A percentile compares a stretch with the other conserved stretches of the same genome.
Conservation (phyloP, 1,140 invertebrate species). For the Drosophila nasuta region DNA sequence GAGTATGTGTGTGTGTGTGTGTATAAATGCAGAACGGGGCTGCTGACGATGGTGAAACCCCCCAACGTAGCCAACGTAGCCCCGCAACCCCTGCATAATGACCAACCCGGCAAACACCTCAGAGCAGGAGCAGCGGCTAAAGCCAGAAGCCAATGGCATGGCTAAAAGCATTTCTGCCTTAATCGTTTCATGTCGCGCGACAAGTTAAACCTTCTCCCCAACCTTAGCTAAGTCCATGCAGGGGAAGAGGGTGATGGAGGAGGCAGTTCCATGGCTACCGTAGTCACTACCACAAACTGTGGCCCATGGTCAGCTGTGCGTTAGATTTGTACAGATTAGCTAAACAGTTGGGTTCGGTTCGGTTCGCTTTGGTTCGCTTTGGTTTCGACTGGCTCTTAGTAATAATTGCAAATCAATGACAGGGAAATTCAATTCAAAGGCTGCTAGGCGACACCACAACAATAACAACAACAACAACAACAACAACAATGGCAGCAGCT, state of each 20-base stretch:
- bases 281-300: constrained; percentile 3
- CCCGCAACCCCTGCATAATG: constrained; percentile 37
- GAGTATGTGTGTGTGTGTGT: constrained; percentile 12
- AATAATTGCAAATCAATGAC: constrained; percentile 77
- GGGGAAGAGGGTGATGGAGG: background rate
- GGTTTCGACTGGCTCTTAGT: constrained; percentile 45
- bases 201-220: constrained; percentile 48
- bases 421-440: constrained; percentile 63
- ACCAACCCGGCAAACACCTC: constrained; percentile 52
- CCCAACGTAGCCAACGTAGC: background rate
- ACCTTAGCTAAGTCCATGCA: constrained; percentile 11
- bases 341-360: constrained; percentile 29
- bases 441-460: constrained; percentile 43
- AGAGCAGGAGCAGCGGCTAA: constrained; percentile 22
- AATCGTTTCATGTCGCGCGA: constrained; percentile 70
- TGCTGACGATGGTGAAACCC: background rate
- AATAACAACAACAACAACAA: constrained; percentile 22
- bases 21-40: constrained; percentile 27
- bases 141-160: constrained; percentile 59
- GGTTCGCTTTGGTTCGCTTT: background rate
- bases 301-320: constrained; percentile 31
- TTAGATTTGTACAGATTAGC: constrained; percentile 54
- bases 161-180: constrained; percentile 69
- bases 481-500: constrained; percentile 17
- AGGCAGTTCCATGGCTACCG: constrained; percentile 29